These are phyloP conservation scores for Tachypleus tridentatus DNA, from an alignment of 1,140 invertebrate genomes.

Conservation along the genomic window DNA sequence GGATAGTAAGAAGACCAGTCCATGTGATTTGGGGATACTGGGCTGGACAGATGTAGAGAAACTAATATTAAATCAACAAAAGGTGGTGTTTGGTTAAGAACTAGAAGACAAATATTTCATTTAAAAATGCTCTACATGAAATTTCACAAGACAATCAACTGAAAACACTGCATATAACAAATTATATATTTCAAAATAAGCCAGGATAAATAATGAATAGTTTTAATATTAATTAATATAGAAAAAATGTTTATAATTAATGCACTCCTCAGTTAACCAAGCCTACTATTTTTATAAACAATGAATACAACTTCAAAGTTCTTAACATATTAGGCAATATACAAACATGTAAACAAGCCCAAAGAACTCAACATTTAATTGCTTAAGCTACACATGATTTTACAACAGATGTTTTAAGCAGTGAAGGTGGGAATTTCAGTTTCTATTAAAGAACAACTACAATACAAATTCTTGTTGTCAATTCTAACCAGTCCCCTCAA, in stretches of 20 bases:
- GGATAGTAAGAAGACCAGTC: conserved; percentile 68
- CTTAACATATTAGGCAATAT: no score
- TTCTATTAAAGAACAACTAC: no score
- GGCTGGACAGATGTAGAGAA: conserved; percentile 41
- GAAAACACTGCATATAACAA: conserved; percentile 5
- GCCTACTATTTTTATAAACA: no score
- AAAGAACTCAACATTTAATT: no score
- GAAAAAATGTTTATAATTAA: not conserved
- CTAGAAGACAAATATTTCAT: not conserved
- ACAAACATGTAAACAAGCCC: no score
- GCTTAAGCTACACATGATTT: no score
- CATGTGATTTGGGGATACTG: conserved; percentile 55
- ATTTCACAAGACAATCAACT: conserved; percentile 10
- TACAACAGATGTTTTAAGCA: no score
- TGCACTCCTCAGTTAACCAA: no score
- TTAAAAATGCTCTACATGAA: conserved; percentile 4
- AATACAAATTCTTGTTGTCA: no score
- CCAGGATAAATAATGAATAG: conserved; percentile 14
- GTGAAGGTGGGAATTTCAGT: no score
- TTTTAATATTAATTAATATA: conserved; percentile 12
- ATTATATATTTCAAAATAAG: conserved; percentile 12
- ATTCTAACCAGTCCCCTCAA: no score
- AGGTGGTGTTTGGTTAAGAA: not conserved
- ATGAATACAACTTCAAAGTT: no score
- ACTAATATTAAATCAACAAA: not conserved